These are phyloP conservation scores for Drosophila neocordata DNA, from an alignment of 1,140 invertebrate genomes.

Conservation along the genomic window DNA sequence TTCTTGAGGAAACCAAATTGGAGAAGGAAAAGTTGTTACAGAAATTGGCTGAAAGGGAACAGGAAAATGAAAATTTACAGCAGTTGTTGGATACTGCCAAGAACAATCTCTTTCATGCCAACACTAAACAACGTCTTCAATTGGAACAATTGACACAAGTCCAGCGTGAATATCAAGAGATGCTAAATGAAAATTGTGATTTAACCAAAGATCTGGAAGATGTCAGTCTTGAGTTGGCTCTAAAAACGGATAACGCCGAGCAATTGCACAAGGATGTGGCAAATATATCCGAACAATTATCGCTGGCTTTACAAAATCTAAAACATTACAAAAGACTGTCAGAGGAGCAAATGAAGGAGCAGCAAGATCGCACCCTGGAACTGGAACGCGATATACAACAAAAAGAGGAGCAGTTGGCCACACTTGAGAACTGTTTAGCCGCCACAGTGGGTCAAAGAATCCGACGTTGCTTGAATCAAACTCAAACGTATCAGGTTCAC, in stretches of 20 bases:
- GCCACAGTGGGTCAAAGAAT: conserved; percentile 70
- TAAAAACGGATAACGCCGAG: conserved; percentile 25
- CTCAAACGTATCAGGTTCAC: conserved; percentile 54
- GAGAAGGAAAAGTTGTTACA: conserved; percentile 40
- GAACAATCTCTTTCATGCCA: conserved; percentile 48
- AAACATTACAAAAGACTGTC: conserved; percentile 25
- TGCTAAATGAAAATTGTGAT: conserved; percentile 42
- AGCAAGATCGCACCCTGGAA: conserved; percentile 26
- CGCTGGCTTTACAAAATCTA: not conserved
- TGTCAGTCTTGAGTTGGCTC: conserved; percentile 15
- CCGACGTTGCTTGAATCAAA: conserved; percentile 54
- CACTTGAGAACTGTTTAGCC: conserved; percentile 62
- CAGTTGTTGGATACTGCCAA: conserved; percentile 39
- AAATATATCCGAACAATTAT: conserved; percentile 9
- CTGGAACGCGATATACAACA: conserved; percentile 27
- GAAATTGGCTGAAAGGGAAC: conserved; percentile 36
- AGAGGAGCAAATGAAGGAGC: conserved; percentile 44
- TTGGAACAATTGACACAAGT: conserved; percentile 40
- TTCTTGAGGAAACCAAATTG: conserved; percentile 27
- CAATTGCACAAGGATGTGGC: conserved; percentile 29
- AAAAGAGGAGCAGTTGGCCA: conserved; percentile 49
- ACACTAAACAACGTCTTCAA: conserved; percentile 39
- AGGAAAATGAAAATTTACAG: conserved; percentile 51
- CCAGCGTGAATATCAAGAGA: conserved; percentile 42
- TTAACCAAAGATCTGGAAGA: conserved; percentile 29